phyloP scores from a whole-genome alignment of 2,888 invertebrate species.

The Eremobia ochroleuca region DNA sequence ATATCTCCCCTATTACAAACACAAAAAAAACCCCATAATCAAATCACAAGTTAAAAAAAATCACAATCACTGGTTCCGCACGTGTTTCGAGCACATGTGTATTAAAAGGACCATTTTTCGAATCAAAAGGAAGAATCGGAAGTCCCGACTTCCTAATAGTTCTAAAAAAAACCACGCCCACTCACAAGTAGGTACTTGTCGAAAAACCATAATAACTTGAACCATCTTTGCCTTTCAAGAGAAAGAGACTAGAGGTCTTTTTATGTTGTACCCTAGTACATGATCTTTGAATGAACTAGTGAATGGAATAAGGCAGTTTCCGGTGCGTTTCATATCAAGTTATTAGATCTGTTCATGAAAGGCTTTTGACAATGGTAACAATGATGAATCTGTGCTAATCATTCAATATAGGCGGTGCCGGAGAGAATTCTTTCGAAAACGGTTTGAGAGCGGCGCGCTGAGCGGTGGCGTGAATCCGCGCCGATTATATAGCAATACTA shows the following conservation, averaged over 20 bases:
- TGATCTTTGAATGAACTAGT: constrained; percentile 60
- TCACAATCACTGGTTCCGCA: constrained; percentile 70
- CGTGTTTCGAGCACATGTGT: constrained; percentile 75
- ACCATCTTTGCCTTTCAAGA: not conserved
- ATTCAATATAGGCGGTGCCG: constrained; percentile 2
- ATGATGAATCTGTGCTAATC: constrained; percentile 46
- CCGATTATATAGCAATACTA: too few species aligned
- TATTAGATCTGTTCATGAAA: constrained; percentile 62
- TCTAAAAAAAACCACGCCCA: constrained; percentile 59
- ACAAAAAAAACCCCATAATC: constrained; percentile 62
- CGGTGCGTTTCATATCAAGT: constrained; percentile 64
- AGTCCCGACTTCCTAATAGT: constrained; percentile 65
- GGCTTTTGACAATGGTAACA: constrained; percentile 41
- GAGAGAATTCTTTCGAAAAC: not conserved
- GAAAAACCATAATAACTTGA: constrained; percentile 47
- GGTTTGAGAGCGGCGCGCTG: too few species aligned
- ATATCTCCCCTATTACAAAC: constrained; percentile 63
- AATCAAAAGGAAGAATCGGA: constrained; percentile 78
- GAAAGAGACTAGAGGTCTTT: constrained; percentile 23
- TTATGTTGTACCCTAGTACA: constrained; percentile 25
- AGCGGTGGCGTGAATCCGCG: too few species aligned
- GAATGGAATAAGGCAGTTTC: constrained; percentile 59
- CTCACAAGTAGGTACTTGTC: constrained; percentile 47
- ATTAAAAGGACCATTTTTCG: constrained; percentile 70
- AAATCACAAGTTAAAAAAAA: constrained; percentile 69